Base-by-base conservation (phyloP, 2,888 invertebrate species). In the Abrostola triplasia region DNA sequence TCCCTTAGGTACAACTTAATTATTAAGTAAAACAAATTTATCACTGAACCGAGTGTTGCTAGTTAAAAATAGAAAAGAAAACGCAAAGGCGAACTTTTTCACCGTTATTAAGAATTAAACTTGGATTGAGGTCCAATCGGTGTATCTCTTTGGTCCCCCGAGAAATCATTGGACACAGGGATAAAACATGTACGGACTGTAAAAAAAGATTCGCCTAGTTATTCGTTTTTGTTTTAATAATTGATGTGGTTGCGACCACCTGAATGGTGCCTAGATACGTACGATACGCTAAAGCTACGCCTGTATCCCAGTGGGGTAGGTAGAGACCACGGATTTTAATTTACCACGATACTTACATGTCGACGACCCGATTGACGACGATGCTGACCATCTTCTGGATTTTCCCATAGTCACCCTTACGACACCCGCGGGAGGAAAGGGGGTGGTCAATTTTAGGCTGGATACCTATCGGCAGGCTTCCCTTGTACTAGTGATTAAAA, bases 101-200 rank as follows among this genome's bases (percentile, higher is more conserved):
- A 79, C 77, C 76, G 81, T 83, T 73, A 84, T 88, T 84, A 24
- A 87, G 80, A 85, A 88, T 88, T 86, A 82, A 88, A 79, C 79
- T 75, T 71, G 77, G 79, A 80, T 80, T 66, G 82, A 79, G 86
- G 88, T 86, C 83, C 79, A 83, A 79, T 79, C 70, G 73, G 57
- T 36, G 52, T 64, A 61, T 63, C 63, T 67, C 58, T 52, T 11
- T 42, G 24, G 57, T 81, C 86, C 85, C 77, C 53, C 24, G 87
- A 86, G 87, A 86, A 86, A 86, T 86, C 85, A 86, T 81, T 64
- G 78, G 73, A 75, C 72, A 73, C 65, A 59, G 69, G 73, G 70
- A 71, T 78, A 73, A 70, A 80, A 79, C 40, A 79, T 83, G 77
- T 70, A 70, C 58, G 65, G 70, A 79, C 79, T 73, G 76, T 68